A percentile compares a stretch with the other conserved stretches of the same genome.
These are phyloP conservation scores for Darevskia mixta DNA, from an alignment of 2,797 vertebrate species.

Conservation along the genomic window DNA sequence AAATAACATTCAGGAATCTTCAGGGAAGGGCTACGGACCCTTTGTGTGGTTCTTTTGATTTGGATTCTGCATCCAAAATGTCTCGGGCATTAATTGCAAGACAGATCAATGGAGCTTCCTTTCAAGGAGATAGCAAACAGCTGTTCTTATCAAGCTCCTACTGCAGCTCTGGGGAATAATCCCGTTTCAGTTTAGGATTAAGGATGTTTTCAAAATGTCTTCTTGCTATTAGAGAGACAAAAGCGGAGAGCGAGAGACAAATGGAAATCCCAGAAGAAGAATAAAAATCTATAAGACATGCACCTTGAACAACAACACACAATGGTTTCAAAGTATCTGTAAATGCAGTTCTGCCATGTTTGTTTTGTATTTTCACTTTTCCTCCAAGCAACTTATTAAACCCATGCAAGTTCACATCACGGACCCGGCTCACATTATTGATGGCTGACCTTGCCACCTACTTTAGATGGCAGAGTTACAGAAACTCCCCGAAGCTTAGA, in stretches of 20 bases:
- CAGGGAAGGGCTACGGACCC: background rate
- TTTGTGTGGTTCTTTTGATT: background rate
- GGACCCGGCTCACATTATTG: background rate
- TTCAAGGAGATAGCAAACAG: background rate
- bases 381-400: background rate
- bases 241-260: background rate
- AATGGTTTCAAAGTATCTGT: background rate
- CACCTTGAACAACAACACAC: background rate
- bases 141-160: background rate
- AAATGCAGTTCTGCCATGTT: background rate
- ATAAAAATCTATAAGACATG: background rate
- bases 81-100: conserved; percentile 4
- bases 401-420: background rate
- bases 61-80: background rate
- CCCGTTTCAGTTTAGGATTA: background rate
- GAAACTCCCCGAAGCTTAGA: background rate
- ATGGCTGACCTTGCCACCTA: background rate
- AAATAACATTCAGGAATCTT: background rate
- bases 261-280: background rate
- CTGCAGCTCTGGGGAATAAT: background rate
- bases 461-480: background rate
- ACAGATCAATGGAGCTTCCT: background rate
- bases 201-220: conserved; percentile 13
- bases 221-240: conserved; percentile 3
- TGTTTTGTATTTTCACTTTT: background rate